Conservation (phyloP, 2,888 invertebrate species). For the Spilosoma lubricipeda region DNA sequence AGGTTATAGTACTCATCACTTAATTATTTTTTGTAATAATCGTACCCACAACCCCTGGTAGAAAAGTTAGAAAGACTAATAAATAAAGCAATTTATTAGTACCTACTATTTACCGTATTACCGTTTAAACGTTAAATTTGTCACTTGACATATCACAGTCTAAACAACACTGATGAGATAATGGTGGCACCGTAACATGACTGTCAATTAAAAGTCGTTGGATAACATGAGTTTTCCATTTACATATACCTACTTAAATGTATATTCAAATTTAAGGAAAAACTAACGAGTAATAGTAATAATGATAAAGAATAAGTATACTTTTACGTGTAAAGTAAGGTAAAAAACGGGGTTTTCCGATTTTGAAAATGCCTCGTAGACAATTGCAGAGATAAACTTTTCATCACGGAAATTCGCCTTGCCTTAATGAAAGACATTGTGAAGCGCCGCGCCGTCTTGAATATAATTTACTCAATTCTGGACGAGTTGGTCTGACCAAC, state of each 20-base stretch:
- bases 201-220: not conserved
- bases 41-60: not conserved
- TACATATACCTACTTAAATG: not conserved
- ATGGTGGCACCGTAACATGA: not conserved
- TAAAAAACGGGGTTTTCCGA: not conserved
- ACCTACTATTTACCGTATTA: not conserved
- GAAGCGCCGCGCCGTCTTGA: not conserved
- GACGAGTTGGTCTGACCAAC: not conserved
- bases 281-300: too few species aligned
- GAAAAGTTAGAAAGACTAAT: not conserved
- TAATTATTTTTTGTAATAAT: too few species aligned
- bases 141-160: not conserved
- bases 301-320: too few species aligned
- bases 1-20: too few species aligned
- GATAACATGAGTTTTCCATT: not conserved
- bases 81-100: not conserved
- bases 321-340: not conserved
- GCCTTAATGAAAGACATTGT: not conserved
- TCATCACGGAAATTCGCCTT: not conserved
- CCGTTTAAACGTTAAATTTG: not conserved
- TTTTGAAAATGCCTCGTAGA: not conserved
- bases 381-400: not conserved
- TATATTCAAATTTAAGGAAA: too few species aligned
- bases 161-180: not conserved
- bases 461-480: slow-evolving; percentile 6